Conservation (phyloP, 2,113 vertebrate species). For the Lophotis ruficrista region DNA sequence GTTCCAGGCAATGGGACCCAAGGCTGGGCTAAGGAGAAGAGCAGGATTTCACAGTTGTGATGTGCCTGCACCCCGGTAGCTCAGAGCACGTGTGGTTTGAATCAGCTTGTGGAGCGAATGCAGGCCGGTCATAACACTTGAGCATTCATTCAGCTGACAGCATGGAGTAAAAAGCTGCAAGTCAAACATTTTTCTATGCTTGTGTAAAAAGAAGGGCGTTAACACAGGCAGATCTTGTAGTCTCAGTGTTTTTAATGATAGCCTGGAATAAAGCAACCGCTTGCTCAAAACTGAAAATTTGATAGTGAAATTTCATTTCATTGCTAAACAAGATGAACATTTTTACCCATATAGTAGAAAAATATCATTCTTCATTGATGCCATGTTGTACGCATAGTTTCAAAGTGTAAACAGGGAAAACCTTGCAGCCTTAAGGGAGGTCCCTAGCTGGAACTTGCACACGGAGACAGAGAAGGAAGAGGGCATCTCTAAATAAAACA, state of each 20-base stretch:
- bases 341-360: accelerated
- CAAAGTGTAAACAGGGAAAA: background rate
- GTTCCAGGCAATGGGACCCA: background rate
- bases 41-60: background rate
- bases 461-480: background rate
- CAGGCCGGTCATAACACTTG: background rate
- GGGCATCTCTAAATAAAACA: background rate
- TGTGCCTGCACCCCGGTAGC: background rate
- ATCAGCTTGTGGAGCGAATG: background rate
- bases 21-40: background rate
- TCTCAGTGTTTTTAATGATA: background rate
- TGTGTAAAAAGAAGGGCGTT: background rate
- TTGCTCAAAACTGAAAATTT: background rate
- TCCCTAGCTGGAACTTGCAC: background rate
- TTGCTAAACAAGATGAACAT: background rate
- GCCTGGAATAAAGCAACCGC: background rate
- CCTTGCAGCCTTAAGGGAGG: background rate
- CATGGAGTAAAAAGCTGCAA: background rate
- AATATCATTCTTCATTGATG: background rate
- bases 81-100: background rate
- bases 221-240: background rate
- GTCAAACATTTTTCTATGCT: too few species aligned
- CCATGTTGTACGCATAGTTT: background rate
- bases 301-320: background rate
- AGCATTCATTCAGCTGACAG: background rate